Base-by-base conservation (phyloP, 2,113 vertebrate genomes). In the Hyperopisus bebe region DNA sequence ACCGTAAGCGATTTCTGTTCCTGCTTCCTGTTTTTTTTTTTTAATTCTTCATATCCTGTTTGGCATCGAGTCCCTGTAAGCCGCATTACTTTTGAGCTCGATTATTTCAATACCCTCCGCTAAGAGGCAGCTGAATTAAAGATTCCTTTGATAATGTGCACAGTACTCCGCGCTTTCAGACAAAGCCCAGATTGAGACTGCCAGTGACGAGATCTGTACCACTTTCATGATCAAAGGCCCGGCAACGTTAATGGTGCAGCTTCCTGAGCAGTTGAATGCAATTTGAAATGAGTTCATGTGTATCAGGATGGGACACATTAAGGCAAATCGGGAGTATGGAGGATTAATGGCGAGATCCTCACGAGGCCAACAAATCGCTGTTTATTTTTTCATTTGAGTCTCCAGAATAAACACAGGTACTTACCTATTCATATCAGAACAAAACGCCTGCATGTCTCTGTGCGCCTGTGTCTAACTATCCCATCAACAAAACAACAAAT, bases 141-240 rank as follows among this genome's bases (percentile, higher is more conserved):
- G 77, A 89, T 46, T 85, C 89, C 77, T 89, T 85, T 89, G 35
- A 89, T 89, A 62, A n/a, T 83, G 51, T n/a, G 50, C 51, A 62
- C 39, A 31, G 53, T 31, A 15, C 80, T 13, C 24, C 48, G 77
- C 24, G 21, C 80, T 85, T 89, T 85, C 13, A 89, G 80, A 89
- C 51, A 89, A 89, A 84, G 89, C 51, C 17, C 51, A 80, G 89
- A 89, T 85, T 85, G 51, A 62, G 80, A 62, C 24, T 55, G 74
- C 50, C 39, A 83, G 55, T n/a, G 50, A 44, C 77, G 48, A 46
- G 77, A 83, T 89, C 31, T 24, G 89, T 46, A 80, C 80, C 89
- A 85, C 89, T 89, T 89, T 84, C 42, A 44, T 46, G 89, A 89
- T 85, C 89, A 89, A 89, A 89, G 89, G 11, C 53, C 55, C 21